Evolutionary conservation across 1,140 invertebrate genomes (phyloP), one percentile per base, ranked within the genome.

Genomic region (Paraescarpia echinospica): DNA sequence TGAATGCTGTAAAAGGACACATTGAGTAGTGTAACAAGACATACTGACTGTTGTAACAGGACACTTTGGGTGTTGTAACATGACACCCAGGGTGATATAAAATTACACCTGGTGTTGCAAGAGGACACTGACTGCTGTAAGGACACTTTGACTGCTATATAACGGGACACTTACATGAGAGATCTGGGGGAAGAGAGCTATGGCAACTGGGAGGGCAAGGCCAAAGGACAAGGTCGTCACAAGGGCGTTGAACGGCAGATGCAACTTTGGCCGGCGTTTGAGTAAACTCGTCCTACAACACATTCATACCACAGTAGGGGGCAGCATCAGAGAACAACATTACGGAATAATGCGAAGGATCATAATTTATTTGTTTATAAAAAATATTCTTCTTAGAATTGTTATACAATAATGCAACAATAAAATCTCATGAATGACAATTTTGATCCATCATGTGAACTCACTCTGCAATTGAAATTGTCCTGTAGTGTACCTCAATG

Each of bases 141-240:
- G n/a, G n/a, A n/a, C n/a, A n/a, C n/a, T n/a, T n/a, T n/a, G n/a
- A 12, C 12, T 41, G 12, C 4, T 41, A 41, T 41, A 0, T 33
- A 31, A 34, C 31, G n/a, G 31, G 41, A 90, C 35, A 94, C 93
- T 94, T 95, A 96, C 96, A 92, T 94, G 77, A 34, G 95, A 95
- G 92, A 95, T 94, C 93, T 96, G 96, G n/a, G 96, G 96, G 93
- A 96, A 96, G 14, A 96, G 91, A 4, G 96, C 96, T 88, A 96
- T 96, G 22, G 95, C 95, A 22, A 96, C 94, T 35, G 96, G 96
- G 35, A 96, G 94, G 18, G 96, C 96, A 77, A 94, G 93, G 1
- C 95, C 96, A 95, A 96, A 96, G n/a, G 95, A 93, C 33, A 95
- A 5, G 0, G 96, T 96, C 51, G 94, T 95, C n/a, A 96, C 94